Conservation (phyloP, 1,140 invertebrate species). For the Papilio machaon region DNA sequence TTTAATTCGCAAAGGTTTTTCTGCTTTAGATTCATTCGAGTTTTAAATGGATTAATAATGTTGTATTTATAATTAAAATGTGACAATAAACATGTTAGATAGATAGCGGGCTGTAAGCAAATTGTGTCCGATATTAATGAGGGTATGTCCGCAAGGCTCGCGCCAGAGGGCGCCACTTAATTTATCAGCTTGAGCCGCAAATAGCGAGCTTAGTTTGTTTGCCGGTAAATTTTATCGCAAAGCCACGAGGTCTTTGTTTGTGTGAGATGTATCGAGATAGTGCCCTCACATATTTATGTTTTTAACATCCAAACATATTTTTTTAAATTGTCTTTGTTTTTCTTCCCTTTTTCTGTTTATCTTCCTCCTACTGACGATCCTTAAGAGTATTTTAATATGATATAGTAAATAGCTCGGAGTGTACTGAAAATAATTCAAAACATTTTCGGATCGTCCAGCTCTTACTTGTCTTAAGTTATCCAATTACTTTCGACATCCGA, state of each 20-base stretch:
- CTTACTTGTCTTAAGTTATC: background rate
- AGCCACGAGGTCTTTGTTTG: background rate
- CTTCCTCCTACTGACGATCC: too few species aligned
- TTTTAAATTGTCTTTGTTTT: background rate
- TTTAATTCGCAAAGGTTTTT: too few species aligned
- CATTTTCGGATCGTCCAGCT: too few species aligned
- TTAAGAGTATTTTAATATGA: too few species aligned
- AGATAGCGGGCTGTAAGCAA: constrained; percentile 37
- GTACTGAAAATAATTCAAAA: too few species aligned
- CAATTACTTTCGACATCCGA: background rate
- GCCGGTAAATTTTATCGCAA: background rate
- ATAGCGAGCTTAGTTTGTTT: constrained; percentile 24
- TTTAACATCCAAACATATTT: background rate
- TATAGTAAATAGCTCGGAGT: too few species aligned
- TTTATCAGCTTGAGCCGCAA: constrained; percentile 43
- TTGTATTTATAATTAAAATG: background rate
- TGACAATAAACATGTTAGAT: constrained; percentile 3
- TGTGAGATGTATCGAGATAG: background rate
- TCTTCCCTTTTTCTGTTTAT: too few species aligned
- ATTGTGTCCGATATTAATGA: constrained; percentile 47
- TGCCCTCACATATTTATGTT: background rate
- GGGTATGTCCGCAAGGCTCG: constrained; percentile 37
- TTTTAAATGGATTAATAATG: too few species aligned
- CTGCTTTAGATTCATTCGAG: too few species aligned
- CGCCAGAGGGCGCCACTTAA: constrained; percentile 40